Percentiles rank a stretch among this genome's conserved stretches.
Conservation (phyloP, 2,113 vertebrate species). For the Corythoichthys haematopterus region DNA sequence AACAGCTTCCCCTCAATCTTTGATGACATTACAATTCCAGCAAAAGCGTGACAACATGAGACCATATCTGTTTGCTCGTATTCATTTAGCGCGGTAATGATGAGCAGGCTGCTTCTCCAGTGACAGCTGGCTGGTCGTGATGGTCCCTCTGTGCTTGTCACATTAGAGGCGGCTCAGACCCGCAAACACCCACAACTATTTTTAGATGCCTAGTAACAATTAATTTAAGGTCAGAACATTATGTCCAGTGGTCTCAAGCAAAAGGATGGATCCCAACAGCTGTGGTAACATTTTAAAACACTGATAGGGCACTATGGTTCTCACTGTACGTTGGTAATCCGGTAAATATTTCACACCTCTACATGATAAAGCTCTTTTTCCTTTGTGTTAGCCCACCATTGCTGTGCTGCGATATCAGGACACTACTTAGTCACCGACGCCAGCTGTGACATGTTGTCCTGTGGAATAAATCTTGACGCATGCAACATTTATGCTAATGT, state of each 20-base stretch:
- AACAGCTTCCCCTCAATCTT: not conserved
- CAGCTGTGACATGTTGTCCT: not conserved
- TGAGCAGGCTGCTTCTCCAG: constrained; percentile 2
- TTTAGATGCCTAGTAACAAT: constrained; percentile 15
- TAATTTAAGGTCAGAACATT: constrained; percentile 4
- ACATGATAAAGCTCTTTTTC: constrained; percentile 6
- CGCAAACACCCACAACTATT: constrained; percentile 12
- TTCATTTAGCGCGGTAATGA: constrained; percentile 4
- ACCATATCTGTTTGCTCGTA: not conserved
- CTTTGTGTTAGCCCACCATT: not conserved
- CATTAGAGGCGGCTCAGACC: constrained; percentile 8
- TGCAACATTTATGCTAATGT: constrained; percentile 6
- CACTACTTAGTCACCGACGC: not conserved
- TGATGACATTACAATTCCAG: not conserved
- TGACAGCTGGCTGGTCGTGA: constrained; percentile 15
- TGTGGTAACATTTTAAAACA: constrained; percentile 5
- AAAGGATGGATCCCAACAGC: not conserved
- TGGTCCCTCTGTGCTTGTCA: constrained; percentile 14
- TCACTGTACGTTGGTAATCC: not conserved
- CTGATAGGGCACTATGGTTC: not conserved
- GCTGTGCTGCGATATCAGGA: not conserved
- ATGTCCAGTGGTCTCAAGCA: constrained; percentile 3
- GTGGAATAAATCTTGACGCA: not conserved
- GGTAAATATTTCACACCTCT: constrained; percentile 9
- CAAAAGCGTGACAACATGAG: not conserved